Base-by-base conservation (phyloP, 2,888 invertebrate species). In the Dascillus cervinus region DNA sequence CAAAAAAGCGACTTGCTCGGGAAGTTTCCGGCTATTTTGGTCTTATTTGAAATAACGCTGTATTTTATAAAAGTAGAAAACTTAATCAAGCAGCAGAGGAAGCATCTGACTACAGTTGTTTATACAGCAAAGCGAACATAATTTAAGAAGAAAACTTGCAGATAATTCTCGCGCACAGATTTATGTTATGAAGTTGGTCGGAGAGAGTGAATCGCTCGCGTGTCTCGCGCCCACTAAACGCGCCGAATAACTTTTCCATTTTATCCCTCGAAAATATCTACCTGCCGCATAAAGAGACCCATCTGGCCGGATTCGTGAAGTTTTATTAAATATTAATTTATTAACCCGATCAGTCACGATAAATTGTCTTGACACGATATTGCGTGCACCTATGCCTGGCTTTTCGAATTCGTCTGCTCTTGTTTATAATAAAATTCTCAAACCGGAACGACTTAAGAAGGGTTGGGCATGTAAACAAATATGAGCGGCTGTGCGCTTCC, bases 261-360 rank as follows among this genome's bases (percentile, higher is more conserved):
- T 49, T 41, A 45, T 47, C 44, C 43, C 40, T 40, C 27, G 32
- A 44, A 43, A 42, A n/a, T n/a, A n/a, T n/a, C n/a, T 45, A 41
- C 43, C 39, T 43, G 29, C 31, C 26, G n/a, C n/a, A n/a, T n/a
- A n/a, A n/a, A n/a, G 32, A 36, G 40, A 32, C 43, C 44, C 47
- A 45, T 41, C 49, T 49, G 47, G 43, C 34, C 32, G 32, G 46
- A 40, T 50, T 48, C 50, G 46, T 43, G 41, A 37, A 35, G 46
- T 46, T 50, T 49, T 52, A 51, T 53, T 50, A 53, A 53, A 52
- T 51, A 53, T 52, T 51, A 53, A 52, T 50, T 52, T 50, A 53
- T 53, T 53, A 51, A 47, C 42, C 37, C 49, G 47, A 49, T 50
- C 47, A 44, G 49, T 43, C 47, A 43, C 49, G 48, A 53, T 50